Evolutionary conservation across 2,888 invertebrate species (phyloP).

Genomic region (Aromia moschata): DNA sequence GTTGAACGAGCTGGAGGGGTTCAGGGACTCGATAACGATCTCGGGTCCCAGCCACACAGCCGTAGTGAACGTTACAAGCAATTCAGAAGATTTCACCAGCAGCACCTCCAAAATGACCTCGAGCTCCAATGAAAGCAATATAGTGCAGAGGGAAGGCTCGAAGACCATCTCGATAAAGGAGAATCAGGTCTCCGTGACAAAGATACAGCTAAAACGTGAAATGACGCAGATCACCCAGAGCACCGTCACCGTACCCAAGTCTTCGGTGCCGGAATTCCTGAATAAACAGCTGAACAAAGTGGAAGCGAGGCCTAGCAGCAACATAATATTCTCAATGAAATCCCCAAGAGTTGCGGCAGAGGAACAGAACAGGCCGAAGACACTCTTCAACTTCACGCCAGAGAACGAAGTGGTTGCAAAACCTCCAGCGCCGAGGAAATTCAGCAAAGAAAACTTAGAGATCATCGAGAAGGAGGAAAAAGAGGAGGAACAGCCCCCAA

Average conservation of each 20-base stretch:
- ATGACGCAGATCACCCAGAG: constrained; percentile 60
- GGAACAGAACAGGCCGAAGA: constrained; percentile 49
- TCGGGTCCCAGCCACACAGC: constrained; percentile 59
- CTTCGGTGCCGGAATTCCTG: constrained; percentile 73
- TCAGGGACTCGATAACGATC: constrained; percentile 48
- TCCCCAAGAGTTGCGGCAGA: constrained; percentile 59
- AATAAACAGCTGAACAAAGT: constrained; percentile 77
- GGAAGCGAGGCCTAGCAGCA: constrained; percentile 70
- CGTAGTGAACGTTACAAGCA: constrained; percentile 51
- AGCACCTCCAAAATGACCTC: constrained; percentile 14
- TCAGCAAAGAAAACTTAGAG: constrained; percentile 57
- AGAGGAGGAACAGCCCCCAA: constrained; percentile 33
- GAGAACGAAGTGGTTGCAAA: constrained; percentile 35
- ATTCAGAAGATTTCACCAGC: constrained; percentile 39
- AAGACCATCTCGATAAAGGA: constrained; percentile 50
- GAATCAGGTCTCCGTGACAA: constrained; percentile 66
- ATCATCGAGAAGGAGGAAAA: constrained; percentile 59
- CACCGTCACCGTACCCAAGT: constrained; percentile 47
- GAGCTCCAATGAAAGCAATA: constrained; percentile 31
- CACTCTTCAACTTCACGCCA: constrained; percentile 44
- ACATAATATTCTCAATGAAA: constrained; percentile 72
- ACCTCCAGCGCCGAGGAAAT: constrained; percentile 46
- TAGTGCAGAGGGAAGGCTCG: constrained; percentile 41
- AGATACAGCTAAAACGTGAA: constrained; percentile 69
- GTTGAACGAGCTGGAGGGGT: constrained; percentile 17